phyloP scores from a whole-genome alignment of 1,140 invertebrate genomes.

The Penaeus chinensis region DNA sequence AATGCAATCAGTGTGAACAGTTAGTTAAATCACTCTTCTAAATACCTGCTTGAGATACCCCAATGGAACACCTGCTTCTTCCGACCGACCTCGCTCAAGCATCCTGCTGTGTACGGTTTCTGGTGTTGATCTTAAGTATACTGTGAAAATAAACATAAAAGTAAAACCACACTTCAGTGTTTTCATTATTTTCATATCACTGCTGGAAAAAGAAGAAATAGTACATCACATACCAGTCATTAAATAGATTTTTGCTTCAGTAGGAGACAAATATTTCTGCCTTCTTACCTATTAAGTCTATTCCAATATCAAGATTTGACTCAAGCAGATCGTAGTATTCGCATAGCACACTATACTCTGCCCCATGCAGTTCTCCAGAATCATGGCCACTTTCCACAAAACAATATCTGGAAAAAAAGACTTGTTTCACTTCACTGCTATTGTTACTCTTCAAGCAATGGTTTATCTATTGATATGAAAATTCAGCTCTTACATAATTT shows the following conservation, averaged over 20 bases:
- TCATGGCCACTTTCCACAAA: conserved; percentile 73
- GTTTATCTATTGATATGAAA: not conserved
- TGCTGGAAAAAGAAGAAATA: not conserved
- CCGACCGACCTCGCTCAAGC: conserved; percentile 69
- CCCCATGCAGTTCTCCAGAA: conserved; percentile 69
- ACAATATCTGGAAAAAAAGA: conserved; percentile 71
- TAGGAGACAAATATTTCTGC: conserved; percentile 60
- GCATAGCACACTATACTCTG: conserved; percentile 71
- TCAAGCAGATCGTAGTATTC: conserved; percentile 71
- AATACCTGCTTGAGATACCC: conserved; percentile 69
- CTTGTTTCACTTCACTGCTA: not conserved
- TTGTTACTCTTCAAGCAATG: conserved; percentile 14
- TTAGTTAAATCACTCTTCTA: not conserved
- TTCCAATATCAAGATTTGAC: conserved; percentile 68
- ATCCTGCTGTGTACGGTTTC: conserved; percentile 72
- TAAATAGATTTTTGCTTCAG: not conserved
- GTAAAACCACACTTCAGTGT: not conserved
- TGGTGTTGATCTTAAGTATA: conserved; percentile 73
- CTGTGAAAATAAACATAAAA: conserved; percentile 64
- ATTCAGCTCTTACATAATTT: too few relatives aligned
- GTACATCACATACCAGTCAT: not conserved
- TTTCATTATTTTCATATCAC: not conserved
- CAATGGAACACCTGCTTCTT: conserved; percentile 69
- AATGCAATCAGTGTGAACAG: too few relatives aligned
- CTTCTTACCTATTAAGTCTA: conserved; percentile 71